Evolutionary conservation across 2,888 invertebrate species (phyloP).

Genomic region (Dicycla oo): DNA sequence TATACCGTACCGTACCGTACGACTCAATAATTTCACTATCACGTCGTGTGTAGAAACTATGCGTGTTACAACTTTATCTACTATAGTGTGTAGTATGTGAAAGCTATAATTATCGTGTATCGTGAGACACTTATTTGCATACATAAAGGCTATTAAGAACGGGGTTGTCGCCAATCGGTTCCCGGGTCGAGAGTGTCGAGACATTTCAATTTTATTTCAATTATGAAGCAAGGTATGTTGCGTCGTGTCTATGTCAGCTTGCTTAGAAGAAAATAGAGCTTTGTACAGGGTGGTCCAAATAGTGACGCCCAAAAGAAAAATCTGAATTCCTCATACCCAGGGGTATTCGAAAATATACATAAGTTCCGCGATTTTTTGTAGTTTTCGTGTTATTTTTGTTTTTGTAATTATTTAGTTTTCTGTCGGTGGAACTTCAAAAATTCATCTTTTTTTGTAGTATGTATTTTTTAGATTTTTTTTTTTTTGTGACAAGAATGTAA

Average conservation of each 20-base stretch:
- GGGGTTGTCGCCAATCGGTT: slow-evolving; percentile 24
- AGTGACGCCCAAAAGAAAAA: no score
- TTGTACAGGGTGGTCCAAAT: no score
- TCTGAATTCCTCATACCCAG: no score
- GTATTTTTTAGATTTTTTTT: no score
- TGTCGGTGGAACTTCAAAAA: no score
- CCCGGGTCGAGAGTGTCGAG: slow-evolving; percentile 49
- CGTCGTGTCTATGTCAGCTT: background rate
- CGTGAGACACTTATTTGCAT: slow-evolving; percentile 60
- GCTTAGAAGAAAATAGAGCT: background rate
- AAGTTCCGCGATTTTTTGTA: no score
- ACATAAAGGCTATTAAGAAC: slow-evolving; percentile 39
- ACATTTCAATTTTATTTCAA: slow-evolving; percentile 42
- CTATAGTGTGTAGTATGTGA: slow-evolving; percentile 17
- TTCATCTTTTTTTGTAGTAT: no score
- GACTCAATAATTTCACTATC: slow-evolving; percentile 9
- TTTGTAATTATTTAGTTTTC: no score
- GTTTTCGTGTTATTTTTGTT: no score
- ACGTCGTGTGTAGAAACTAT: slow-evolving; percentile 23
- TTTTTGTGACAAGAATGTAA: no score
- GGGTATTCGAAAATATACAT: no score
- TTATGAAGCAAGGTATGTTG: slow-evolving; percentile 15
- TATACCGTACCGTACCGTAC: no score
- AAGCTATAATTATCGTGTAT: slow-evolving; percentile 47
- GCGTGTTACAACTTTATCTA: slow-evolving; percentile 3